Evolutionary conservation across 2,888 invertebrate genomes (phyloP).

Genomic region (Lydus trimaculatus): DNA sequence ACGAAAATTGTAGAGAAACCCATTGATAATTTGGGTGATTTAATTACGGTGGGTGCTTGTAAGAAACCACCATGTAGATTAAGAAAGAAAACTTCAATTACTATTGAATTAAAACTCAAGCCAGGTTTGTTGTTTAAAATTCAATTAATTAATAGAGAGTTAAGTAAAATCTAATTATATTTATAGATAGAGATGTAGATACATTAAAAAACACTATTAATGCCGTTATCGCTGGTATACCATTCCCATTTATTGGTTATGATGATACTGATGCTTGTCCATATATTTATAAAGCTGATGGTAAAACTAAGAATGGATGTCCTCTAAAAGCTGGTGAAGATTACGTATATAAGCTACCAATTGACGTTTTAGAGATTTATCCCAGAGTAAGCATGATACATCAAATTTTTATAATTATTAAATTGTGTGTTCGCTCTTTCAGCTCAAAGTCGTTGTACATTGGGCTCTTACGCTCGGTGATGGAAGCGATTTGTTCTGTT

Average conservation of each 20-base stretch:
- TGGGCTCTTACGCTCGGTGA: slow-evolving; percentile 66
- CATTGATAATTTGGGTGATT: slow-evolving; percentile 57
- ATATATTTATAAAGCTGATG: slow-evolving; percentile 67
- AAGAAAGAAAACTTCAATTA: slow-evolving; percentile 66
- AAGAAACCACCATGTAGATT: slow-evolving; percentile 71
- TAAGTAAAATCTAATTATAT: neutral
- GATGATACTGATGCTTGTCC: slow-evolving; percentile 74
- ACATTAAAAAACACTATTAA: slow-evolving; percentile 67
- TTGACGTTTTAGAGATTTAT: slow-evolving; percentile 65
- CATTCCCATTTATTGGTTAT: slow-evolving; percentile 79
- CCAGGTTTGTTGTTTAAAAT: slow-evolving; percentile 66
- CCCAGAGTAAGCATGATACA: slow-evolving; percentile 61
- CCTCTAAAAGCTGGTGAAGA: slow-evolving; percentile 72
- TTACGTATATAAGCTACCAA: slow-evolving; percentile 74
- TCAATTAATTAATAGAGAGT: neutral
- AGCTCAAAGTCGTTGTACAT: slow-evolving; percentile 68
- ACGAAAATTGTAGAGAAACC: slow-evolving; percentile 60
- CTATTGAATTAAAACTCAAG: slow-evolving; percentile 67
- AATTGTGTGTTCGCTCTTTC: slow-evolving; percentile 48
- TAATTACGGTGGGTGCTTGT: slow-evolving; percentile 69
- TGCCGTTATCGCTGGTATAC: slow-evolving; percentile 69
- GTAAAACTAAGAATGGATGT: slow-evolving; percentile 68
- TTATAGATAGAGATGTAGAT: slow-evolving; percentile 64
- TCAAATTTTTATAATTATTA: slow-evolving; percentile 12
- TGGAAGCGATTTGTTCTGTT: slow-evolving; percentile 67